Evolutionary conservation across 2,113 vertebrate genomes (phyloP).

Genomic region (Alethe diademata): DNA sequence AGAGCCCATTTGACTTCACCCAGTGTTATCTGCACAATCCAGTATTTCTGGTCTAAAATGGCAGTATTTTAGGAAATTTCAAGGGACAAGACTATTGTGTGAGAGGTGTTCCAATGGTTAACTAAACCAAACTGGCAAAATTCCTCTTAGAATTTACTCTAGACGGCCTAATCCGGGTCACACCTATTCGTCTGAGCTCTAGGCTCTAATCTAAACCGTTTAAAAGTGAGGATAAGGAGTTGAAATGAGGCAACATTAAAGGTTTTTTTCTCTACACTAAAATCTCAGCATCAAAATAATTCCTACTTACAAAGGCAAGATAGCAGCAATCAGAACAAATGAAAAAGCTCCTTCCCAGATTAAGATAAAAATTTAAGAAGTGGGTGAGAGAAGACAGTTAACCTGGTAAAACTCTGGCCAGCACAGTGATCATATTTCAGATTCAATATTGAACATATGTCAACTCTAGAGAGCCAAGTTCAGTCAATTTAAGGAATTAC

Average conservation of each 20-base stretch:
- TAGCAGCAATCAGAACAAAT: neutral
- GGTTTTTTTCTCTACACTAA: neutral
- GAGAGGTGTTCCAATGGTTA: neutral
- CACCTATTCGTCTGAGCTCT: neutral
- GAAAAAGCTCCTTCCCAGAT: neutral
- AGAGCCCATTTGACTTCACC: neutral
- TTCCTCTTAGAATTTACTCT: slow-evolving; percentile 33
- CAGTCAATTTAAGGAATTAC: neutral
- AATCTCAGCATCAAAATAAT: neutral
- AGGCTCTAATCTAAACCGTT: slow-evolving; percentile 37
- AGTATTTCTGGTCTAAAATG: neutral
- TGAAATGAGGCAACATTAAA: slow-evolving; percentile 40
- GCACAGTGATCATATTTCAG: neutral
- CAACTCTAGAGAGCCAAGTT: neutral
- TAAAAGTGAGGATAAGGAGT: slow-evolving; percentile 54
- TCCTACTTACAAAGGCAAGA: neutral
- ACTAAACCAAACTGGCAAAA: neutral
- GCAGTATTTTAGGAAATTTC: neutral
- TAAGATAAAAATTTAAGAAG: neutral
- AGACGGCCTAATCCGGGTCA: slow-evolving; percentile 57
- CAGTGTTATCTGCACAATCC: neutral
- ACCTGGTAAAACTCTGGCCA: neutral
- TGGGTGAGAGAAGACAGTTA: neutral
- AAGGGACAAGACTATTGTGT: neutral
- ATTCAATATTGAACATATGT: neutral